Conservation (phyloP, 2,113 vertebrate species). For the Oreochromis tanganicae region DNA sequence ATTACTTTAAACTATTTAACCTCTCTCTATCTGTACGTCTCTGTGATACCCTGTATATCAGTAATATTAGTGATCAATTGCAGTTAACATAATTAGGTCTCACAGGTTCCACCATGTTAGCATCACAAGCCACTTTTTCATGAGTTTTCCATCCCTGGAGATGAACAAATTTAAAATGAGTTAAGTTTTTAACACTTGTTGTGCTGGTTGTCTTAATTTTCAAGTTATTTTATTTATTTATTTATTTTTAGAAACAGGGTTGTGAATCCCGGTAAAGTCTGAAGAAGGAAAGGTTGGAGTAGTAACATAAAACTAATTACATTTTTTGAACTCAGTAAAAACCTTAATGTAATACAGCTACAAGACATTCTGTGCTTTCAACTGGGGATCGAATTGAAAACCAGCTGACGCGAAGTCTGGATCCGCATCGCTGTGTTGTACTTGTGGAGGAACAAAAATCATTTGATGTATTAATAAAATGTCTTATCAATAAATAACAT, state of each 20-base stretch:
- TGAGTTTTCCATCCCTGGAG: background rate
- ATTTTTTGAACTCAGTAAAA: fast-evolving
- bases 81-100: background rate
- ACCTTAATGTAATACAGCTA: background rate
- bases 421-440: background rate
- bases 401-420: background rate
- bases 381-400: background rate
- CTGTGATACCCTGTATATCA: background rate
- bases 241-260: background rate
- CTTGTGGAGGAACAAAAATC: background rate
- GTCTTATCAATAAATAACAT: background rate
- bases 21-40: background rate
- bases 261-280: background rate
- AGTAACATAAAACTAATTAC: background rate
- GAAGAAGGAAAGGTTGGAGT: background rate
- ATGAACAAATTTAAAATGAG: background rate
- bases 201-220: background rate
- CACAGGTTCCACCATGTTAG: background rate
- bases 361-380: background rate
- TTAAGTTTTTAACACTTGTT: background rate
- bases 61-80: background rate
- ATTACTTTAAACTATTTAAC: background rate
- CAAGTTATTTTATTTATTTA: background rate
- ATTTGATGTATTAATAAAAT: background rate
- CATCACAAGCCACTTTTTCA: background rate